Base-by-base conservation (phyloP, 1,140 invertebrate species). In the Venustaconcha ellipsiformis region DNA sequence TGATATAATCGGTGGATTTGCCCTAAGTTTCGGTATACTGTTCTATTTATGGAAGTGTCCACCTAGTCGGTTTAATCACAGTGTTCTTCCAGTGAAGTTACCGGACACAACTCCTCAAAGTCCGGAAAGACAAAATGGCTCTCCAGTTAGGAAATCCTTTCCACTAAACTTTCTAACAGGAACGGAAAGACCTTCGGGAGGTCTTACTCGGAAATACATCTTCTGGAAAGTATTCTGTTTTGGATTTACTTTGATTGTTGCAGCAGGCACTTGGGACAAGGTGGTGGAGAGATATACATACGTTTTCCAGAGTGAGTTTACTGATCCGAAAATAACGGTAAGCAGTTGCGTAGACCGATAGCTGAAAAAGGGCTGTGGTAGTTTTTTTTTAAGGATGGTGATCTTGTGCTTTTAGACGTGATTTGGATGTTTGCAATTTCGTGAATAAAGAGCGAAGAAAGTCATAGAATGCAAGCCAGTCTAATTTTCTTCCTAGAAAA, bases 1-100 rank as follows among this genome's bases (percentile, higher is more conserved):
- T 71, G 87, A 88, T 76, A 78, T 79, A 14, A 58, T 84, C 14
- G 83, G 84, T n/a, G 86, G 86, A 20, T 71, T 83, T 3, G 82
- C 80, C 57, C 71, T 87, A 12, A 82, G 72, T 67, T 79, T 84
- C 64, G 84, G 84, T 15, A 78, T 82, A 30, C 70, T 85, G 18
- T 83, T 85, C 68, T 81, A 80, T 76, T 76, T 85, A 37, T 85
- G 72, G 64, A 85, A 84, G 73, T 48, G 67, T n/a, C 79, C 81
- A 62, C 74, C 76, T 37, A 62, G 72, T 30, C 6, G 37, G 6
- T 48, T 48, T 48, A 48, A 48, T 48, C 37, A 48, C 37, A 48
- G 37, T 48, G 37, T 48, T 48, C 37, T 48, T 48, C 37, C 37
- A 48, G 37, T 48, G 6, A 48, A 48, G 37, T 48, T 6, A 48